phyloP scores from a whole-genome alignment of 2,888 invertebrate genomes.

The Macropis europaea region DNA sequence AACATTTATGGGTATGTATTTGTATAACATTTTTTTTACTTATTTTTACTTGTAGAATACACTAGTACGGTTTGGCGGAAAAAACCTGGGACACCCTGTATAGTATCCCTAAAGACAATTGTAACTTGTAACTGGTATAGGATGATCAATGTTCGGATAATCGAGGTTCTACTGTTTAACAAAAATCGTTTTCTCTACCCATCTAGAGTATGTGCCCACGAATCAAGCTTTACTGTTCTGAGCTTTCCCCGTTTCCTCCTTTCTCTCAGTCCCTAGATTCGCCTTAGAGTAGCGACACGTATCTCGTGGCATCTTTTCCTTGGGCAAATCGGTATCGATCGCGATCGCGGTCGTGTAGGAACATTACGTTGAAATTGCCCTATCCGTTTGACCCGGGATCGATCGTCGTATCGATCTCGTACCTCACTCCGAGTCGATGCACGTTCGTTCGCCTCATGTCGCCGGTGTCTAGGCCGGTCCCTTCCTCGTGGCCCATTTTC shows the following conservation, averaged over 20 bases:
- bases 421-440: conserved; percentile 28
- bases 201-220: too few relatives aligned
- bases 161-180: too few relatives aligned
- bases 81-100: too few relatives aligned
- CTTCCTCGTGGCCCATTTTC: conserved; percentile 43
- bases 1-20: too few relatives aligned
- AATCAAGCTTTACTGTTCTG: background rate
- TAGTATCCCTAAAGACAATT: too few relatives aligned
- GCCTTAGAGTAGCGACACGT: conserved; percentile 58
- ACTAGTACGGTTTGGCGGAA: too few relatives aligned
- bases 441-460: conserved; percentile 10
- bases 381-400: conserved; percentile 64
- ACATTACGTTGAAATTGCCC: conserved; percentile 62
- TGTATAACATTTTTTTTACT: too few relatives aligned
- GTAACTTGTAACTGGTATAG: too few relatives aligned
- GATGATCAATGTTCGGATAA: too few relatives aligned
- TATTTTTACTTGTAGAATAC: too few relatives aligned
- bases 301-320: conserved; percentile 56
- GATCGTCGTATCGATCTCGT: conserved; percentile 56
- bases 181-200: conserved; percentile 48
- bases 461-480: conserved; percentile 7
- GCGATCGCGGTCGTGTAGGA: conserved; percentile 61
- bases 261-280: conserved; percentile 19
- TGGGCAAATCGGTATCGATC: conserved; percentile 64
- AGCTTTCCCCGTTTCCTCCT: conserved; percentile 16